These are phyloP conservation scores for Helostoma temminkii DNA, from an alignment of 2,797 vertebrate genomes.

Conservation along the genomic window DNA sequence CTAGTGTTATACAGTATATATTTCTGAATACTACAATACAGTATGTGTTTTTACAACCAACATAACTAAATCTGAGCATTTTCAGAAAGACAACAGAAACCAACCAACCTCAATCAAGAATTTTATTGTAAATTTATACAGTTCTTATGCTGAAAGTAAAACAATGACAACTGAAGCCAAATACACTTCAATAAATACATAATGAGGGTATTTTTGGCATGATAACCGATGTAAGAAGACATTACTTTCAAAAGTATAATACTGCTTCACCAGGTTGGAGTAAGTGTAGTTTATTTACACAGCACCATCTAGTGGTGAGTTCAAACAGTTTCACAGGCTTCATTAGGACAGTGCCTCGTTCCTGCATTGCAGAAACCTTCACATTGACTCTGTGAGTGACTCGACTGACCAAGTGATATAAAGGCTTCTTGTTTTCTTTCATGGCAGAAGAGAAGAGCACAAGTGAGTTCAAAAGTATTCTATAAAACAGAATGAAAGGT, in stretches of 20 bases:
- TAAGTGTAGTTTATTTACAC: conserved; percentile 69
- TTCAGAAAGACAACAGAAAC: neutral
- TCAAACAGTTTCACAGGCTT: conserved; percentile 56
- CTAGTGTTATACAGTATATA: no score
- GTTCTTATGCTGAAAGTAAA: conserved; percentile 72
- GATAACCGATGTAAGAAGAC: conserved; percentile 49
- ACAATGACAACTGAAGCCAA: conserved; percentile 70
- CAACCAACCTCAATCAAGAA: conserved; percentile 50
- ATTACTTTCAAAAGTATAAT: conserved; percentile 63
- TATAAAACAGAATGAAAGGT: conserved; percentile 56
- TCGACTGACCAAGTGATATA: conserved; percentile 58
- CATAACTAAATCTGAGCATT: no score
- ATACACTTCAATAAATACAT: conserved; percentile 79
- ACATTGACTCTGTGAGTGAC: conserved; percentile 47
- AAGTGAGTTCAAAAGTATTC: conserved; percentile 67
- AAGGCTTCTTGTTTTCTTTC: conserved; percentile 73
- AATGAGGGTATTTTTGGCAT: conserved; percentile 75
- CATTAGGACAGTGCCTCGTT: conserved; percentile 41
- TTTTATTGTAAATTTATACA: conserved; percentile 82
- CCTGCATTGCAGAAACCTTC: conserved; percentile 64
- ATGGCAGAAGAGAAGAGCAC: conserved; percentile 73
- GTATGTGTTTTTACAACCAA: no score
- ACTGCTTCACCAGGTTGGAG: conserved; percentile 64
- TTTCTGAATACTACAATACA: no score
- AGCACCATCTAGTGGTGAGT: conserved; percentile 80